phyloP scores from a whole-genome alignment of 2,888 invertebrate species.

The Synanthedon myopaeformis region DNA sequence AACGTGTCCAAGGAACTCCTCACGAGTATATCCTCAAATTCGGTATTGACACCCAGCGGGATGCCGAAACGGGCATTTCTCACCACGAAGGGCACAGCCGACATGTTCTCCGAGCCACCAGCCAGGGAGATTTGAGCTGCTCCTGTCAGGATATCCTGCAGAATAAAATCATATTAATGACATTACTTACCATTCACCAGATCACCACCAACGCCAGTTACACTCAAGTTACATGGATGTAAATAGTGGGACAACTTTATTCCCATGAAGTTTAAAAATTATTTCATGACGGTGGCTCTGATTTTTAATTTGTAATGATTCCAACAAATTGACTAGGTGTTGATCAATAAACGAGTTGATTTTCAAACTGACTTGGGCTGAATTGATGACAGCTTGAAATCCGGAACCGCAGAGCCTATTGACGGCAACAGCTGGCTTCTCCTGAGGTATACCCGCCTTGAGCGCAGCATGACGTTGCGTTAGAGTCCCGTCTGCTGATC shows the following conservation, averaged over 20 bases:
- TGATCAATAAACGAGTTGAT: too few species aligned
- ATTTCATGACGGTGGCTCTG: too few species aligned
- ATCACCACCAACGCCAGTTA: too few species aligned
- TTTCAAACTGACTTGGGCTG: conserved; percentile 77
- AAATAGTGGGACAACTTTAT: too few species aligned
- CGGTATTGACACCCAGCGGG: conserved; percentile 77
- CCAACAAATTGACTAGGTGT: too few species aligned
- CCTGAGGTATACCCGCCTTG: conserved; percentile 83
- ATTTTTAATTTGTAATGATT: too few species aligned
- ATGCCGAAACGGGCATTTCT: conserved; percentile 91
- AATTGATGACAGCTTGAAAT: conserved; percentile 93
- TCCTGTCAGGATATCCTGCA: conserved; percentile 85
- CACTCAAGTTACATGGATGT: too few species aligned
- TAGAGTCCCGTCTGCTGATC: conserved; percentile 87
- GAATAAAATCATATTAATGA: conserved; percentile 5
- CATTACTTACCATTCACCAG: not conserved
- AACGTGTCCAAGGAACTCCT: conserved; percentile 75
- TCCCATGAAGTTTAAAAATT: too few species aligned
- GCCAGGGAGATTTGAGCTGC: conserved; percentile 85
- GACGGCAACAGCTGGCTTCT: conserved; percentile 85
- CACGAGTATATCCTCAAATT: conserved; percentile 79
- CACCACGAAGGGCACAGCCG: conserved; percentile 85
- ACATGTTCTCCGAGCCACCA: conserved; percentile 96
- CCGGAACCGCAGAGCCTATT: conserved; percentile 98
- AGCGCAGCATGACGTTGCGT: conserved; percentile 88